Evolutionary conservation across 2,888 invertebrate species (phyloP), one percentile per base, ranked within the genome.

Genomic region (Aquatica leii): DNA sequence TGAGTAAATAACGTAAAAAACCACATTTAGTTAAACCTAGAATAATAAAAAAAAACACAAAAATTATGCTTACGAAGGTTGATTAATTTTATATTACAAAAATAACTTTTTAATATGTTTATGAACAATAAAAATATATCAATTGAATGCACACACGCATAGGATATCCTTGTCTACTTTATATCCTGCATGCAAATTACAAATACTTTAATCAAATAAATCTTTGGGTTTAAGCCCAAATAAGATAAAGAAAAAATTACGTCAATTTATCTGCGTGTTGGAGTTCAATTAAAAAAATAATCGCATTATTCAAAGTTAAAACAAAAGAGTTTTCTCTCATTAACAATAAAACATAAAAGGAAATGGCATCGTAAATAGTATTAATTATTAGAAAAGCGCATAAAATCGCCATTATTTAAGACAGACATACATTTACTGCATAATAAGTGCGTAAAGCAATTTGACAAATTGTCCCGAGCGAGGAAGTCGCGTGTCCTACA

Each of bases 351-450:
- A 60, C 64, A 66, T 68, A 66, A 68, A 67, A 62, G 61, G 53
- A 60, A 62, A 65, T 61, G 58, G 54, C 54, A 67, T 67, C 66
- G 55, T 68, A 69, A 69, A 69, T 70, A 69, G 69, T 63, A 65
- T 69, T 70, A 70, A 72, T 72, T 70, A 71, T 68, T 66, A 59
- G 62, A 70, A 70, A 71, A 66, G 68, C 67, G 71, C 73, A 73
- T 73, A 71, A 73, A 72, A 72, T 71, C 68, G 61, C 65, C 72
- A 72, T 72, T 72, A 72, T 70, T 72, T 68, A 71, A 70, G 69
- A 50, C 62, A 65, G 59, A 70, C 69, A 68, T 54, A 68, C 69
- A 65, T 67, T 54, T 56, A 35, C 40, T 56, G 71, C 66, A 71
- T 69, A 71, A 71, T 71, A 71, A 68, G 67, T 69, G 68, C 69